phyloP scores from a whole-genome alignment of 2,888 invertebrate species.

The Euphydryas editha region DNA sequence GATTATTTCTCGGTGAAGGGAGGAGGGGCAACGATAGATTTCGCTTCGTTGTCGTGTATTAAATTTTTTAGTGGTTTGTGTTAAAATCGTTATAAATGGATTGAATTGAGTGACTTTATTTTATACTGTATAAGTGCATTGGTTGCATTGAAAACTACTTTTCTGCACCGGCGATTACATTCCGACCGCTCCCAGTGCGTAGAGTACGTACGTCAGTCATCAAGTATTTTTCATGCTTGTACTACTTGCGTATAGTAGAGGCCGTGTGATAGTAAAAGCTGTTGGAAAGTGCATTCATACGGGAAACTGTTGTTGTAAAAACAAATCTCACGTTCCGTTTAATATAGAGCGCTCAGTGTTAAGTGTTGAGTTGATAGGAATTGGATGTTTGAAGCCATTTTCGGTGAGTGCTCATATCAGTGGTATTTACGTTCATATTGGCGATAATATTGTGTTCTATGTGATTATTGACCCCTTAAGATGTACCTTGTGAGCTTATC shows the following conservation, averaged over 20 bases:
- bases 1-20: conserved; percentile 74
- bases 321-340: conserved; percentile 75
- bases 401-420: conserved; percentile 69
- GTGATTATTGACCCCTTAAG: conserved; percentile 49
- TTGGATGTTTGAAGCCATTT: conserved; percentile 78
- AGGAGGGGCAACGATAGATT: conserved; percentile 68
- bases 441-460: conserved; percentile 54
- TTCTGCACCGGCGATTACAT: conserved; percentile 64
- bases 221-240: conserved; percentile 81
- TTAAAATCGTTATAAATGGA: conserved; percentile 61
- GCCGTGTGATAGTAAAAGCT: conserved; percentile 80
- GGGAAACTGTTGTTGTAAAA: conserved; percentile 73
- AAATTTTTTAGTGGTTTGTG: conserved; percentile 69
- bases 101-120: conserved; percentile 66
- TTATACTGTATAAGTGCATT: conserved; percentile 62
- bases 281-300: conserved; percentile 80
- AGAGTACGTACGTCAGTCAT: conserved; percentile 78
- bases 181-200: conserved; percentile 80
- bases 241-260: conserved; percentile 75
- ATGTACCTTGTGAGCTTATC: conserved; percentile 45
- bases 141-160: conserved; percentile 49
- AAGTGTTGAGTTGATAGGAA: conserved; percentile 63
- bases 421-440: conserved; percentile 67
- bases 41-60: conserved; percentile 80
- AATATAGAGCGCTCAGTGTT: conserved; percentile 60